A percentile compares a stretch with the other conserved stretches of the same genome.
phyloP scores from a whole-genome alignment of 1,140 invertebrate genomes.

The Doryteuthis pealeii region DNA sequence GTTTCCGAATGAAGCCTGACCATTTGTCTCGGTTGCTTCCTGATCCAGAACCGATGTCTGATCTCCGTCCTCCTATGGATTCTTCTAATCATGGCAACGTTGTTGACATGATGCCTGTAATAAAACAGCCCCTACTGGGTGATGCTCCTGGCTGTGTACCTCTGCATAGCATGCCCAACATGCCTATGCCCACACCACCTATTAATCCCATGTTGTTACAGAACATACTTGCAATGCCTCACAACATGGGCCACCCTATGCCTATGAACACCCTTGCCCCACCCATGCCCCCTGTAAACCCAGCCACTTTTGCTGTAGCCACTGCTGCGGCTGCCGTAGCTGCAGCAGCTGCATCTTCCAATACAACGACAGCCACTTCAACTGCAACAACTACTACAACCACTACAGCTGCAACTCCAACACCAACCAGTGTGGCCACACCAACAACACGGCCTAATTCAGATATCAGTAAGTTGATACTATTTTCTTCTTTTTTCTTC shows the following conservation, averaged over 20 bases:
- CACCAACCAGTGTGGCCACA: not conserved
- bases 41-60: not conserved
- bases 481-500: too few species aligned
- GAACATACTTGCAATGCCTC: not conserved
- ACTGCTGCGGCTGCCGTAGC: too few species aligned
- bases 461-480: not conserved
- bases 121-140: not conserved
- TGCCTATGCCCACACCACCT: not conserved
- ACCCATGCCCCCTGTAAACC: too few species aligned
- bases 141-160: not conserved
- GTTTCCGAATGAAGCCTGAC: constrained; percentile 6
- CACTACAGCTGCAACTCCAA: too few species aligned
- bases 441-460: not conserved
- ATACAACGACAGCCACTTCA: too few species aligned
- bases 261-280: not conserved
- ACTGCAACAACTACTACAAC: too few species aligned
- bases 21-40: not conserved
- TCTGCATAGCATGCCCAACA: not conserved
- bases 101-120: not conserved
- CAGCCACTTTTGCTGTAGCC: too few species aligned
- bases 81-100: not conserved
- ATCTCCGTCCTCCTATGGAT: not conserved
- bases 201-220: not conserved
- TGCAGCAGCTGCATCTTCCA: too few species aligned
- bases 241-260: not conserved